Base-by-base conservation (phyloP, 2,888 invertebrate species). In the Torymus auratus region DNA sequence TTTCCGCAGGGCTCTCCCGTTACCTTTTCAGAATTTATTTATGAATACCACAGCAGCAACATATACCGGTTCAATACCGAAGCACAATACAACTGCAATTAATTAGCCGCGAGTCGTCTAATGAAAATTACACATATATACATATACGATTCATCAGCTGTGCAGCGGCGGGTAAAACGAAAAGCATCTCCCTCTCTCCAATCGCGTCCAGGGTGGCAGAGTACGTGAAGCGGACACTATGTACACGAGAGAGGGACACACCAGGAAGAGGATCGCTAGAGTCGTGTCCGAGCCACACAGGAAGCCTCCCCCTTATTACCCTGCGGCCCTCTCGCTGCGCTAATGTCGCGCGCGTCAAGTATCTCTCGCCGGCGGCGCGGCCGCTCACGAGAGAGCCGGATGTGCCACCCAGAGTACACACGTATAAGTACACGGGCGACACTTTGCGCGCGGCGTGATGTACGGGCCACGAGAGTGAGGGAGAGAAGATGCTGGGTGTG, bases 251-350 rank as follows among this genome's bases (percentile, higher is more conserved):
- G 41, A 5, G 28, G 4, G 28, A 7, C 5, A 28, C 41, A 41
- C 41, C 41, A 41, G 41, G 41, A 41, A 41, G 41, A 41, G 41
- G 41, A 41, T 41, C 41, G 41, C 41, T 28, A 10, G 53, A 67
- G 20, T 70, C 77, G 77, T 64, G 77, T 62, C 5, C 28, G 20
- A 50, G 70, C 77, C 77, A 77, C 77, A 70, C 77, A 64, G 56
- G 70, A 64, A 56, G 70, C 41, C 55, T 52, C 60, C 62, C 64
- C 56, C 77, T 64, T 77, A 64, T 64, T 77, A 64, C 62, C 76
- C 61, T 52, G 12, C 23, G 15, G n/a, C 17, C 5, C 65, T 65
- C 55, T 14, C 64, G 61, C 56, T 12, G 11, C 14, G 60, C 17
- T 58, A 70, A 69, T 77, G 62, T 69, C 76, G 68, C 68, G 50